phyloP scores from a whole-genome alignment of 2,888 invertebrate genomes.

The Callimorpha dominula region DNA sequence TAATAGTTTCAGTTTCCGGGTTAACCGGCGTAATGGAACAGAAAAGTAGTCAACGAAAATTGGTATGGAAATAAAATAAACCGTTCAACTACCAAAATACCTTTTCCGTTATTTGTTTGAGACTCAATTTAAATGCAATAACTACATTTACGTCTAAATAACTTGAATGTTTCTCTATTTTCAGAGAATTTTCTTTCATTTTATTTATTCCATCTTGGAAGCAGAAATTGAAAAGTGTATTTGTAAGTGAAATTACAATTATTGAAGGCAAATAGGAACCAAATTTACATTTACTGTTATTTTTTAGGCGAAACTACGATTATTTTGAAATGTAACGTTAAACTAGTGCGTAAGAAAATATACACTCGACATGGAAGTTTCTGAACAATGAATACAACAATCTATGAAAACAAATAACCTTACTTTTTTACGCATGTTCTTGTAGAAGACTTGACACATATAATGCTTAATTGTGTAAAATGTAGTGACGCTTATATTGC shows the following conservation, averaged over 20 bases:
- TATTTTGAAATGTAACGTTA: too few relatives aligned
- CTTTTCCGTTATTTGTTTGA: slow-evolving; percentile 5
- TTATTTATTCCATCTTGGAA: neutral
- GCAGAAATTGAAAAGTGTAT: neutral
- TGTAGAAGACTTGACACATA: too few relatives aligned
- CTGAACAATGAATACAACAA: too few relatives aligned
- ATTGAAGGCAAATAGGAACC: too few relatives aligned
- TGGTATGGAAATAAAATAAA: slow-evolving; percentile 24
- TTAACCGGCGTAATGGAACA: slow-evolving; percentile 9
- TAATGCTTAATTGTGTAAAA: too few relatives aligned
- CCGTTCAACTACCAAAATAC: slow-evolving; percentile 2
- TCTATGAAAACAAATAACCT: too few relatives aligned
- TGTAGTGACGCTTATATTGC: too few relatives aligned
- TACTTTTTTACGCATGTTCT: too few relatives aligned
- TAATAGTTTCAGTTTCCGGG: slow-evolving; percentile 14
- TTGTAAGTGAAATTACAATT: neutral
- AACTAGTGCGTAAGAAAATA: too few relatives aligned
- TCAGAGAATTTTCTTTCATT: neutral
- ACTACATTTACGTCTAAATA: slow-evolving; percentile 3
- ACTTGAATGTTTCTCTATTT: neutral
- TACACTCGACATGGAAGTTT: too few relatives aligned
- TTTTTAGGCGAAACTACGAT: too few relatives aligned
- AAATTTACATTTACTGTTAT: too few relatives aligned
- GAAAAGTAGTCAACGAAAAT: slow-evolving; percentile 22
- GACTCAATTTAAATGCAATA: slow-evolving; percentile 16